A percentile compares a stretch with the other conserved stretches of the same genome.
These are phyloP conservation scores for Araneus ventricosus DNA, from an alignment of 1,140 invertebrate genomes.

Conservation along the genomic window DNA sequence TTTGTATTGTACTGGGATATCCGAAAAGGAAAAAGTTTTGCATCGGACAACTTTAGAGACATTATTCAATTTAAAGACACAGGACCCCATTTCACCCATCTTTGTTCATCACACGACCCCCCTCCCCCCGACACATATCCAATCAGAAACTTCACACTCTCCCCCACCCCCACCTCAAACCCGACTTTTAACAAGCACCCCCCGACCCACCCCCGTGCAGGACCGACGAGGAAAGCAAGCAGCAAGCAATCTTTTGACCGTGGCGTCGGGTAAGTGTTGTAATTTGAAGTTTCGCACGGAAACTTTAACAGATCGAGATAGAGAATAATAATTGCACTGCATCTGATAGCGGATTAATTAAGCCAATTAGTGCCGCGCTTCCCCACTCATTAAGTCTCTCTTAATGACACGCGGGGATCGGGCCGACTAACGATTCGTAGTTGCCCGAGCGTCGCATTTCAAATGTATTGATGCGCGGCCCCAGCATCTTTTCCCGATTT, in stretches of 20 bases:
- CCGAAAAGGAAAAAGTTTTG: too few relatives aligned
- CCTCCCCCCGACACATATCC: background rate
- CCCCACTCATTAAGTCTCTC: conserved; percentile 71
- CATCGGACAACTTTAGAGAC: background rate
- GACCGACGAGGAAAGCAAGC: background rate
- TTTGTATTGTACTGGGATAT: too few relatives aligned
- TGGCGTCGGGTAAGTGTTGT: conserved; percentile 56
- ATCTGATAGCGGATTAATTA: conserved; percentile 75
- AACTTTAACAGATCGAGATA: conserved; percentile 56
- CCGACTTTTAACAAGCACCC: conserved; percentile 51
- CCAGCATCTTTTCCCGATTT: conserved; percentile 16
- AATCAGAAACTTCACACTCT: conserved; percentile 18
- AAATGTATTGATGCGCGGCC: conserved; percentile 44
- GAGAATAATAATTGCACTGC: conserved; percentile 72
- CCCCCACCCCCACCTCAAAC: background rate
- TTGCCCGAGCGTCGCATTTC: conserved; percentile 64
- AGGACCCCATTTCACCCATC: background rate
- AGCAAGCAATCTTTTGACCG: conserved; percentile 61
- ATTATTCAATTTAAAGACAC: background rate
- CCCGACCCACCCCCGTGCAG: background rate
- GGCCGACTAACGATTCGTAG: conserved; percentile 50
- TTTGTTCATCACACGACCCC: background rate
- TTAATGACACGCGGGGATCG: conserved; percentile 63
- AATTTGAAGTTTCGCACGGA: conserved; percentile 74
- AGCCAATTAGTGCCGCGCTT: conserved; percentile 71